A percentile compares a stretch with the other conserved stretches of the same genome.
These are phyloP conservation scores for Melanchra persicariae DNA, from an alignment of 2,888 invertebrate species.

Conservation along the genomic window DNA sequence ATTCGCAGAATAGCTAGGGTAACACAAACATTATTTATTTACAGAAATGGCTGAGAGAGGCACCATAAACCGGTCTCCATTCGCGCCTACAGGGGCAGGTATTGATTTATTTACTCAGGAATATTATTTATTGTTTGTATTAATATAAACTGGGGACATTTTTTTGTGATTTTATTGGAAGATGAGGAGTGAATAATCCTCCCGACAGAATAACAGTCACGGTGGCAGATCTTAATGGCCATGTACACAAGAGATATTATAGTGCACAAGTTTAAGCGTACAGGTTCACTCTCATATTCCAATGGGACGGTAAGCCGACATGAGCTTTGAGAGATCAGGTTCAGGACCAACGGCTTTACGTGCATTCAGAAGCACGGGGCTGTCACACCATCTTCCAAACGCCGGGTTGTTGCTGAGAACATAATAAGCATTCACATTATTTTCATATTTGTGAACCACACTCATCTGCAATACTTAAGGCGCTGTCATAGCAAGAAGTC, in stretches of 20 bases:
- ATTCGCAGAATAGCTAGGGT: slow-evolving; percentile 17
- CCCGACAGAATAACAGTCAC: not conserved
- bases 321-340: not conserved
- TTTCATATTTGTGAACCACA: not conserved
- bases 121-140: slow-evolving; percentile 4
- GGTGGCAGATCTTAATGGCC: too few relatives aligned
- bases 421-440: not conserved
- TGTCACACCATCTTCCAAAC: not conserved
- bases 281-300: not conserved
- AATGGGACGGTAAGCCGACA: not conserved
- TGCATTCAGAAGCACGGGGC: not conserved
- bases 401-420: too few relatives aligned
- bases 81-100: slow-evolving; percentile 74
- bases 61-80: slow-evolving; percentile 70
- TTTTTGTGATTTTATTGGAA: not conserved
- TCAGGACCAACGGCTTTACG: too few relatives aligned
- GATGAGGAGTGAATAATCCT: not conserved
- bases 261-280: not conserved
- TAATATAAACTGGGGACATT: not conserved
- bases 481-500: too few relatives aligned
- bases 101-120: slow-evolving; percentile 1
- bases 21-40: slow-evolving; percentile 52
- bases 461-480: not conserved
- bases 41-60: slow-evolving; percentile 86
- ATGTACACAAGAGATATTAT: too few relatives aligned